phyloP scores from a whole-genome alignment of 2,797 vertebrate genomes.

The Megalops cyprinoides region DNA sequence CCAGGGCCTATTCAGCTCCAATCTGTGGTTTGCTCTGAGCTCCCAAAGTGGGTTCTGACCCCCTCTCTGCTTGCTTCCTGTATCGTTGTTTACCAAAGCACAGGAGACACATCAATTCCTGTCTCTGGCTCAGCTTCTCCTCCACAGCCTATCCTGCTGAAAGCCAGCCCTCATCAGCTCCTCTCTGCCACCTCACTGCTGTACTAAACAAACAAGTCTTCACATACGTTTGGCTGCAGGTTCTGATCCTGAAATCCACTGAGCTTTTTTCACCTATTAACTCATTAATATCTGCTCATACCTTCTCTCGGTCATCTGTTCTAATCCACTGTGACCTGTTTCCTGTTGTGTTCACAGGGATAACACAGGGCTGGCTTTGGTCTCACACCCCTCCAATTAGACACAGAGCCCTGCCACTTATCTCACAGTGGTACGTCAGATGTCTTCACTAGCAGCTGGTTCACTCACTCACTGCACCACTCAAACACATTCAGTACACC shows the following conservation, averaged over 20 bases:
- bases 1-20: constrained; percentile 22
- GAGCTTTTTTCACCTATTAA: constrained; percentile 45
- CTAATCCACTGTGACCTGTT: constrained; percentile 41
- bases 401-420: too few relatives aligned
- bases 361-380: too few relatives aligned
- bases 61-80: background rate
- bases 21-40: constrained; percentile 26
- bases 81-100: constrained; percentile 29
- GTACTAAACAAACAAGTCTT: constrained; percentile 9
- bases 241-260: constrained; percentile 45
- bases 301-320: constrained; percentile 38
- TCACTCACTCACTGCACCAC: too few relatives aligned
- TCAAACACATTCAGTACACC: too few relatives aligned
- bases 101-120: constrained; percentile 12
- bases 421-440: too few relatives aligned
- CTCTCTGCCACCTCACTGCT: background rate
- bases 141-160: background rate
- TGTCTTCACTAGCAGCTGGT: too few relatives aligned
- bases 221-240: constrained; percentile 31
- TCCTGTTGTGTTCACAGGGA: too few relatives aligned
- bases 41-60: constrained; percentile 37
- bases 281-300: constrained; percentile 44
- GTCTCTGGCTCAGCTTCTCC: background rate
- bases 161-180: background rate
- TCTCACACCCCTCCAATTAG: too few relatives aligned